Evolutionary conservation across 2,797 vertebrate species (phyloP).

Genomic region (Pelobates cultripes): DNA sequence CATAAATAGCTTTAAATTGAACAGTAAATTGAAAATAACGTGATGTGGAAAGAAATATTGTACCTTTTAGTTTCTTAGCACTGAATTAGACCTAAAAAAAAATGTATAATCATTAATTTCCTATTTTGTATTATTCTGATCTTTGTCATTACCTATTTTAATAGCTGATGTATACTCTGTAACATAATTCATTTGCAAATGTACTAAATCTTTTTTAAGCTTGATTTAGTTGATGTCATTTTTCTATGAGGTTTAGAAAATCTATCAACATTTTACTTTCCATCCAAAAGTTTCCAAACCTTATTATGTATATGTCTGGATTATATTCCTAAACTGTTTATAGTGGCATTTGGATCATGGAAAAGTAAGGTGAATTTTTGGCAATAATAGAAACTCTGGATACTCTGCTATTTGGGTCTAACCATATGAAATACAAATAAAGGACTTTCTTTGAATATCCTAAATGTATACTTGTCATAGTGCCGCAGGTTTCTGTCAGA

Average conservation of each 20-base stretch:
- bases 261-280: slow-evolving; percentile 31
- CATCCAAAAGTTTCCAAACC: slow-evolving; percentile 42
- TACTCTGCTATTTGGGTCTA: too few relatives aligned
- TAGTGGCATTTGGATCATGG: neutral
- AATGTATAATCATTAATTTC: slow-evolving; percentile 36
- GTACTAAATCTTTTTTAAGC: slow-evolving; percentile 64
- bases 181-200: slow-evolving; percentile 57
- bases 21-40: neutral
- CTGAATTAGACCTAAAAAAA: slow-evolving; percentile 19
- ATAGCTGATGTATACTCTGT: slow-evolving; percentile 40
- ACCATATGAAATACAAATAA: too few relatives aligned
- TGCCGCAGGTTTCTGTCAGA: too few relatives aligned
- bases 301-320: slow-evolving; percentile 1
- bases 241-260: slow-evolving; percentile 46
- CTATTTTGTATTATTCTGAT: slow-evolving; percentile 12
- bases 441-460: too few relatives aligned
- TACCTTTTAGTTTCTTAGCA: slow-evolving; percentile 32
- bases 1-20: too few relatives aligned
- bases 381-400: too few relatives aligned
- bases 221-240: slow-evolving; percentile 66
- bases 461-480: too few relatives aligned
- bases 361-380: neutral
- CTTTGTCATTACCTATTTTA: slow-evolving; percentile 27
- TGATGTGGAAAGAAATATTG: slow-evolving; percentile 1
- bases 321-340: neutral